Evolutionary conservation across 2,797 vertebrate genomes (phyloP), one percentile per base, ranked within the genome.

Genomic region (Sandelia bainsii): DNA sequence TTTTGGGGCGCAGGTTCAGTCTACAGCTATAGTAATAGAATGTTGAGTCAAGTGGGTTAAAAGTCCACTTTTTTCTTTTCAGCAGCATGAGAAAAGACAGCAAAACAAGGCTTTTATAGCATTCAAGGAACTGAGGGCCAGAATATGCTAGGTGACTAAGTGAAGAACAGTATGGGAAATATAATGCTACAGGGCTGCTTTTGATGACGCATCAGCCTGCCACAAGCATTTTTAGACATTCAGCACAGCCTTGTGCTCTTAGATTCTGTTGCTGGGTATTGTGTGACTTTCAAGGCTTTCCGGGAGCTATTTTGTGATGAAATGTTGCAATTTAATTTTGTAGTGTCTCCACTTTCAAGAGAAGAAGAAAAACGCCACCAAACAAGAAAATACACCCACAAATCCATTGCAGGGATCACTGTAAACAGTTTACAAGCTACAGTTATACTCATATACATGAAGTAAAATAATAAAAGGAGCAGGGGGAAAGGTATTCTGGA

Each of bases 21-120:
- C 29, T 39, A 25, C 75, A 74, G 64, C 57, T 61, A 34, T 62
- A 80, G 79, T 74, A 79, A 77, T 37, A 61, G 50, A 72, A 72
- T 71, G 51, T 65, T 69, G 46, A 82, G 56, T 82, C 64, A 81
- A 84, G 52, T 67, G 56, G 60, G 71, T 77, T 73, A 71, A 69
- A 80, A 69, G 74, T 81, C 60, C 27, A 53, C 66, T 78, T 68
- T 45, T 56, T 70, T 75, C 61, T 61, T 65, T 57, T 34, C 32
- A 20, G 16, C 42, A 70, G 58, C 53, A 79, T 22, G 39, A 46
- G n/a, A 13, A 65, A 78, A 75, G 23, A 72, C 20, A 62, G 7
- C 23, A 8, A 58, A 75, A 52, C 23, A 42, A 74, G 63, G 16
- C 23, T 48, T 65, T 45, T 62, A 42, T 20, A 64, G 62, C 57